Percentiles rank a stretch among this genome's conserved stretches.
phyloP scores from a whole-genome alignment of 2,113 vertebrate species.

The Tinamus guttatus region DNA sequence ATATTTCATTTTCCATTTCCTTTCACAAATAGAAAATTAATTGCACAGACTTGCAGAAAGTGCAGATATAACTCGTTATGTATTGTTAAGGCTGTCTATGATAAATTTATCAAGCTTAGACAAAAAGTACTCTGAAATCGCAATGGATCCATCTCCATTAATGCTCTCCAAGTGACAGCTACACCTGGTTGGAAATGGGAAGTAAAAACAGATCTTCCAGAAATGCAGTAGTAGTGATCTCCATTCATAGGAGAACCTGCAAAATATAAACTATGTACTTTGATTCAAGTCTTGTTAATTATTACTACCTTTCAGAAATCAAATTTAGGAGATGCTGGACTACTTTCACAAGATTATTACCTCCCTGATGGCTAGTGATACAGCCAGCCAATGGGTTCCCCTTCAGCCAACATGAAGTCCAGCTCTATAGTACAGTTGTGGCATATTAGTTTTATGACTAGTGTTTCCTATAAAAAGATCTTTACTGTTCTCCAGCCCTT shows the following conservation, averaged over 20 bases:
- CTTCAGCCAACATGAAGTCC: conserved; percentile 52
- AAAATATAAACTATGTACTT: background rate
- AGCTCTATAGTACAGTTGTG: conserved; percentile 30
- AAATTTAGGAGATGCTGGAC: background rate
- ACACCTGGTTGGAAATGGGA: conserved; percentile 50
- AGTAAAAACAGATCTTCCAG: conserved; percentile 13
- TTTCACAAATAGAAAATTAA: conserved; percentile 74
- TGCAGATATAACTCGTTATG: conserved; percentile 58
- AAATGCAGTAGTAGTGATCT: background rate
- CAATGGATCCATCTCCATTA: conserved; percentile 74
- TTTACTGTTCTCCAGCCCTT: conserved; percentile 50
- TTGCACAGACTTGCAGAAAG: conserved; percentile 59
- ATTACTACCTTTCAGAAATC: conserved; percentile 22
- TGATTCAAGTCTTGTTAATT: conserved; percentile 15
- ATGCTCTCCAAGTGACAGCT: conserved; percentile 55
- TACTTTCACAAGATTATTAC: conserved; percentile 29
- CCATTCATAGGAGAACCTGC: background rate
- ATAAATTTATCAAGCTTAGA: conserved; percentile 73
- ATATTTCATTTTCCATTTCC: conserved; percentile 73
- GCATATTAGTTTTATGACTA: too few relatives aligned
- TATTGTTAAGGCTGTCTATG: conserved; percentile 72
- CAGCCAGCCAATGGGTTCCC: conserved; percentile 14
- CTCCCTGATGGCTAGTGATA: conserved; percentile 46
- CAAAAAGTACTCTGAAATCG: conserved; percentile 73
- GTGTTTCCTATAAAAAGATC: background rate